phyloP scores from a whole-genome alignment of 2,113 vertebrate genomes.

The Malurus alboscapulatus region DNA sequence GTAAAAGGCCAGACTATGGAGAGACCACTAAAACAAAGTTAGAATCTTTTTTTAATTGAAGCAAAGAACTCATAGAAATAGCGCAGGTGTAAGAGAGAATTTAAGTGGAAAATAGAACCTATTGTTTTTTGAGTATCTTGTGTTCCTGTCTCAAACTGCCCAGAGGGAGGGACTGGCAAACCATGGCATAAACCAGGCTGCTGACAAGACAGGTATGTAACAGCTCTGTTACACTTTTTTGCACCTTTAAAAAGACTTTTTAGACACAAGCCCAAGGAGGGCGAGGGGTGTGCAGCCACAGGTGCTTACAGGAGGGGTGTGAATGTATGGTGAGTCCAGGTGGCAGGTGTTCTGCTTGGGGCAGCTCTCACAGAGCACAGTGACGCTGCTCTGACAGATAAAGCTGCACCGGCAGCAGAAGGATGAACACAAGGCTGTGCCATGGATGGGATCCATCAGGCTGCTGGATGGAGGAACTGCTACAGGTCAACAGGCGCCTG shows the following conservation, averaged over 20 bases:
- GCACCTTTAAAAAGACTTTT: background rate
- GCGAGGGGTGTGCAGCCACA: rapidly evolving
- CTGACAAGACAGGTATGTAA: background rate
- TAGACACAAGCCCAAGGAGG: background rate
- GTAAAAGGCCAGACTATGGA: background rate
- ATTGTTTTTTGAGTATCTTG: background rate
- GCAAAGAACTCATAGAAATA: background rate
- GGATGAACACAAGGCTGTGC: rapidly evolving
- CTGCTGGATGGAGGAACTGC: rapidly evolving
- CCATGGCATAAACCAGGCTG: background rate
- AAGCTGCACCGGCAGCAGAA: rapidly evolving
- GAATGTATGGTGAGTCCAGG: background rate
- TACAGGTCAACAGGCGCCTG: background rate
- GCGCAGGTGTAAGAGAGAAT: background rate
- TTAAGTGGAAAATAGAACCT: background rate
- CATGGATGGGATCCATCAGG: rapidly evolving
- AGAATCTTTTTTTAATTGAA: background rate
- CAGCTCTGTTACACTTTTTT: background rate
- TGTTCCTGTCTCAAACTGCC: background rate
- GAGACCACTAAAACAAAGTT: background rate
- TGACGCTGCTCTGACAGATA: background rate
- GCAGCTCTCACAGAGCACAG: rapidly evolving
- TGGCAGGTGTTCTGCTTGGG: background rate
- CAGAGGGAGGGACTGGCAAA: background rate
- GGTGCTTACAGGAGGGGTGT: rapidly evolving